Evolutionary conservation across 2,113 vertebrate genomes (phyloP).

Genomic region (Rhipidura dahli): DNA sequence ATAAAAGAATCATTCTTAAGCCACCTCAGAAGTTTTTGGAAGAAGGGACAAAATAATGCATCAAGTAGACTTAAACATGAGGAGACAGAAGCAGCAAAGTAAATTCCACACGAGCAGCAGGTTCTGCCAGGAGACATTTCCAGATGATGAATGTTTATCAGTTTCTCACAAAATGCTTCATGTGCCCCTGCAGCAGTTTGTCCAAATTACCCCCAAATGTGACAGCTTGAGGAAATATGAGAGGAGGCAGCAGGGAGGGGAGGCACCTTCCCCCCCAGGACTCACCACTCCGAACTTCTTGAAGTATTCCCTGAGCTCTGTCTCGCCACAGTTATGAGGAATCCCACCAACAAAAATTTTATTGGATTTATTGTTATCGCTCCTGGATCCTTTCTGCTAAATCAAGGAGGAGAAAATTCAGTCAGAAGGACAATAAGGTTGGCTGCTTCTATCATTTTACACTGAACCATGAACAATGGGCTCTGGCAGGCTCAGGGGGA

Average conservation of each 20-base stretch:
- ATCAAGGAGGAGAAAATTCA: constrained; percentile 40
- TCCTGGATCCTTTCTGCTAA: constrained; percentile 96
- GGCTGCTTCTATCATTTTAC: background rate
- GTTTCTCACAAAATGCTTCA: background rate
- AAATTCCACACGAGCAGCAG: background rate
- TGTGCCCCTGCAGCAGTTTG: background rate
- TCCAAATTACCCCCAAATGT: background rate
- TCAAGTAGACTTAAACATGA: background rate
- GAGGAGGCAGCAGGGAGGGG: background rate
- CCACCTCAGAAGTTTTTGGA: background rate
- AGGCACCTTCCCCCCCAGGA: constrained; percentile 23
- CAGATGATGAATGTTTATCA: background rate
- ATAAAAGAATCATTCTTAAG: background rate
- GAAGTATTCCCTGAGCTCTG: constrained; percentile 99
- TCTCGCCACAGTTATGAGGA: constrained; percentile 99
- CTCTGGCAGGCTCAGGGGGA: background rate
- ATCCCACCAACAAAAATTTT: constrained; percentile 99
- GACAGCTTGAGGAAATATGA: background rate
- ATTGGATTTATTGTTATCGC: constrained; percentile 97
- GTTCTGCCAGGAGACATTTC: background rate
- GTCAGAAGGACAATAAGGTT: background rate
- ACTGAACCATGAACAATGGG: background rate
- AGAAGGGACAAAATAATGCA: background rate
- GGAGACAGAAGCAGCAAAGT: background rate
- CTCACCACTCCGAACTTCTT: constrained; percentile 99